These are phyloP conservation scores for Coregonus ussuriensis DNA, from an alignment of 2,797 vertebrate species.

Conservation along the genomic window DNA sequence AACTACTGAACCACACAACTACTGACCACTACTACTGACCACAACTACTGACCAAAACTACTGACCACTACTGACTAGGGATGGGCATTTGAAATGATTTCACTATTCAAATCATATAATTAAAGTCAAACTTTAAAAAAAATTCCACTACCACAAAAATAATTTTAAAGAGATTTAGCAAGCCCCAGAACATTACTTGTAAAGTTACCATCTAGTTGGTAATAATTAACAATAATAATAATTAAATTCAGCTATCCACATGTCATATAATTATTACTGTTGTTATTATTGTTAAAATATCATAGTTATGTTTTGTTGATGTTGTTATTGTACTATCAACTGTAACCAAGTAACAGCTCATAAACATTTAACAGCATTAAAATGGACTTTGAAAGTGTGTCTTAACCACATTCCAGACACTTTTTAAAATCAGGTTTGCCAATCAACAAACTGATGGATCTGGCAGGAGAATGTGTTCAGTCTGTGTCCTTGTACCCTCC, in stretches of 20 bases:
- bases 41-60: too few relatives aligned
- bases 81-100: too few relatives aligned
- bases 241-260: not conserved
- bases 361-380: not conserved
- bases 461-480: not conserved
- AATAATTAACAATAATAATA: too few relatives aligned
- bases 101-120: too few relatives aligned
- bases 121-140: too few relatives aligned
- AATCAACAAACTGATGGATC: not conserved
- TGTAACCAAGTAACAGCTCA: not conserved
- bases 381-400: not conserved
- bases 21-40: too few relatives aligned
- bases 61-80: too few relatives aligned
- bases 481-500: not conserved
- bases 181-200: too few relatives aligned
- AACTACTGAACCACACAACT: too few relatives aligned
- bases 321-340: not conserved
- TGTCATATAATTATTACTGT: not conserved
- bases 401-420: not conserved
- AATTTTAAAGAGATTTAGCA: too few relatives aligned
- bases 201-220: not conserved
- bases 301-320: not conserved
- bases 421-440: not conserved
- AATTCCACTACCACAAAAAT: too few relatives aligned
- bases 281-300: not conserved